phyloP scores from a whole-genome alignment of 2,888 invertebrate species.

The Noctua fimbriata region DNA sequence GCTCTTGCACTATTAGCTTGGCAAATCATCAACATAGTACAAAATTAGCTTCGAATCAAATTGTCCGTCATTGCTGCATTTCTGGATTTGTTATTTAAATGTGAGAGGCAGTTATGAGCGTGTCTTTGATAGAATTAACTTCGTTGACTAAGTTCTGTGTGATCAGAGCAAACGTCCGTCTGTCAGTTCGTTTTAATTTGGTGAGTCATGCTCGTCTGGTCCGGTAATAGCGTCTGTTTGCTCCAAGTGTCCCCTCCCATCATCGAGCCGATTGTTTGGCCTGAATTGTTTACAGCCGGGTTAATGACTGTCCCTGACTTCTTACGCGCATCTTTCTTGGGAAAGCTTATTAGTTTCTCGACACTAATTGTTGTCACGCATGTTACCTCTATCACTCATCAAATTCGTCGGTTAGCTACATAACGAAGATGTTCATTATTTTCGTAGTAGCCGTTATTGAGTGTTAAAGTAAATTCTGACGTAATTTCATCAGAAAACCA shows the following conservation, averaged over 20 bases:
- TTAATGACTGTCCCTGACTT: conserved; percentile 86
- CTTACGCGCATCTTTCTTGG: conserved; percentile 72
- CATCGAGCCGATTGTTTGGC: conserved; percentile 80
- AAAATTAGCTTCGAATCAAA: conserved; percentile 70
- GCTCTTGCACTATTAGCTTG: conserved; percentile 71
- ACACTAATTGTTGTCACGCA: conserved; percentile 72
- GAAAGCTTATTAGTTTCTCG: conserved; percentile 81
- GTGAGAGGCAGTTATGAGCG: conserved; percentile 38
- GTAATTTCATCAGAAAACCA: not conserved
- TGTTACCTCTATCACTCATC: conserved; percentile 61
- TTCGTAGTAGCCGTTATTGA: conserved; percentile 1
- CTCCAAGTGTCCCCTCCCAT: conserved; percentile 77
- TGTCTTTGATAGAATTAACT: conserved; percentile 49
- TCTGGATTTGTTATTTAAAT: conserved; percentile 48
- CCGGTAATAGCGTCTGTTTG: conserved; percentile 76
- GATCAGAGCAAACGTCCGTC: conserved; percentile 55
- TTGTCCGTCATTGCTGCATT: conserved; percentile 62
- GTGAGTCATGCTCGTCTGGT: conserved; percentile 80
- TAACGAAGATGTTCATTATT: conserved; percentile 40
- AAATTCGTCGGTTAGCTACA: conserved; percentile 55
- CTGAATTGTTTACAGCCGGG: conserved; percentile 83
- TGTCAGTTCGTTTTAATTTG: conserved; percentile 67
- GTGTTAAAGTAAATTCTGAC: conserved; percentile 6
- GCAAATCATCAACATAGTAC: conserved; percentile 75
- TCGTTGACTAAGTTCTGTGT: conserved; percentile 52